Evolutionary conservation across 1,140 invertebrate genomes (phyloP), one percentile per base, ranked within the genome.

Genomic region (Vanessa atalanta): DNA sequence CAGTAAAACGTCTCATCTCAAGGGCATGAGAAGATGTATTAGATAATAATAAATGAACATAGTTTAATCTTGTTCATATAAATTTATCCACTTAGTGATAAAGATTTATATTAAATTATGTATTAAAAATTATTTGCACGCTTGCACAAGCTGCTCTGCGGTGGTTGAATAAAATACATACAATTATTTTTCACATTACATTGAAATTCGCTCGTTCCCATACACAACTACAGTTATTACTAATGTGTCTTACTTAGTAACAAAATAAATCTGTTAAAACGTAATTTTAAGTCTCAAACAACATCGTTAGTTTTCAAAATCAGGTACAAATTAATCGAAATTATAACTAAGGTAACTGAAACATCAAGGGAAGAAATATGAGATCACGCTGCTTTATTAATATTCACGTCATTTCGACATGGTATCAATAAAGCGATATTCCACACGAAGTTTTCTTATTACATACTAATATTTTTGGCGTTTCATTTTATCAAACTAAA

Each of bases 261-360:
- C 86, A 92, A 88, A 91, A 88, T 88, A 88, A 86, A 86, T 87
- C 82, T 90, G 82, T 83, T 82, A 86, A 83, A 88, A 90, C 84
- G 79, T 86, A 90, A 86, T 86, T 89, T 87, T 88, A 91, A 91
- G 84, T 89, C 85, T 86, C 86, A 83, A 87, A 87, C 83, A 89
- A 89, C 81, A 77, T 81, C 74, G 82, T 84, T 86, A 83, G 76
- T 81, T 82, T 80, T 85, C 79, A 88, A 92, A 90, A 91, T 92
- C 90, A 92, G 90, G 90, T 92, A 92, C 90, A 90, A 91, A 92
- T 89, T 79, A 91, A 89, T 83, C 80, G 77, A 90, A 92, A 90
- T 87, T 89, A 92, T 85, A 69, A 83, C 88, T 90, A 90, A 90
- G 90, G 90, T 92, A 92, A 92, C 88, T 88, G 83, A 89, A 90